Conservation (phyloP, 2,797 vertebrate species). For the Chiroxiphia lanceolata region DNA sequence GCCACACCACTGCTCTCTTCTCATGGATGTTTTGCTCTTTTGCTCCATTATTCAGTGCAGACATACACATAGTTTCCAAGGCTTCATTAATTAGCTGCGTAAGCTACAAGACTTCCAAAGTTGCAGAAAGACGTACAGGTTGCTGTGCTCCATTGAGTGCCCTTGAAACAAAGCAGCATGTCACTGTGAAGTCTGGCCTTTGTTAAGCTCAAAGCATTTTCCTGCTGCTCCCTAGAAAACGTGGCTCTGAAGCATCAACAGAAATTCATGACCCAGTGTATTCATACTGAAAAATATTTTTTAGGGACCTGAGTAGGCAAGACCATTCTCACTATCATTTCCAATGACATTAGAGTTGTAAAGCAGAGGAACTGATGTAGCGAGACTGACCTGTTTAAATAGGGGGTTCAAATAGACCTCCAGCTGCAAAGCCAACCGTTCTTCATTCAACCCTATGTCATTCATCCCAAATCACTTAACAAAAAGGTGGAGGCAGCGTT, state of each 20-base stretch:
- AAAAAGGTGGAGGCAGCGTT: neutral
- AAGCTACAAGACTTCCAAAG: neutral
- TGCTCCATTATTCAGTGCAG: neutral
- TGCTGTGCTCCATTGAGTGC: neutral
- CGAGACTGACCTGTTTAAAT: neutral
- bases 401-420: neutral
- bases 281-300: neutral
- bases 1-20: neutral
- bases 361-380: neutral
- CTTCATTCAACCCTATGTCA: neutral
- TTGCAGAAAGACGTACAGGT: neutral
- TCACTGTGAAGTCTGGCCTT: neutral
- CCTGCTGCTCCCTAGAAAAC: neutral
- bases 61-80: neutral
- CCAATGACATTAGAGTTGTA: neutral
- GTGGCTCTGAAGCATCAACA: neutral
- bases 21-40: neutral
- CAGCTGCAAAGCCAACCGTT: neutral
- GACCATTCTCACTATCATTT: neutral
- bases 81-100: neutral
- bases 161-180: neutral
- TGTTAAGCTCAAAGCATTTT: neutral
- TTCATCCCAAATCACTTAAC: neutral
- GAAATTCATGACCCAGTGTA: neutral
- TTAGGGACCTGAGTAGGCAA: neutral